Evolutionary conservation across 2,797 vertebrate species (phyloP).

Genomic region (Oreortyx pictus): DNA sequence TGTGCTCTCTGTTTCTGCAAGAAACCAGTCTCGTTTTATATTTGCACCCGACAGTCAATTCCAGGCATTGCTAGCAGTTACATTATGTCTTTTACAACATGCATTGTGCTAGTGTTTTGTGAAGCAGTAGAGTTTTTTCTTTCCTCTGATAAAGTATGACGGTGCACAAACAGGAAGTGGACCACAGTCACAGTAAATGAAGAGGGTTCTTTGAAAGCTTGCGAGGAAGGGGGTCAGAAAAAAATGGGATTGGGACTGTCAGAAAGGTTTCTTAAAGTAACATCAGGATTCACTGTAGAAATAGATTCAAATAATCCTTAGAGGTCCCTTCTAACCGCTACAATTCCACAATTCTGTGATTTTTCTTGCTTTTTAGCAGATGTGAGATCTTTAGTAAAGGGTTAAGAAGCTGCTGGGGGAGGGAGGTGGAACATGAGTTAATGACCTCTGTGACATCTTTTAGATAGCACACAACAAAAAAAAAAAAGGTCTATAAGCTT

Average conservation of each 20-base stretch:
- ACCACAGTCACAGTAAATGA: background rate
- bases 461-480: background rate
- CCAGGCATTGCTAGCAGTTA: background rate
- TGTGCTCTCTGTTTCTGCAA: background rate
- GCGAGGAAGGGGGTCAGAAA: rapidly evolving
- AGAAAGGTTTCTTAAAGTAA: background rate
- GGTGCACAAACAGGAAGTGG: background rate
- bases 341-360: too few species aligned
- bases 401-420: background rate
- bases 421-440: background rate
- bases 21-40: background rate
- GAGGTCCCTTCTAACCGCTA: too few species aligned
- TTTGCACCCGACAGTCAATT: background rate
- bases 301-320: background rate
- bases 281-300: rapidly evolving
- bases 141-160: background rate
- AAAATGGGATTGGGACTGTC: background rate
- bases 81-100: background rate
- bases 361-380: background rate
- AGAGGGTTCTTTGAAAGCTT: background rate
- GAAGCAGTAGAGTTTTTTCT: background rate
- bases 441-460: background rate
- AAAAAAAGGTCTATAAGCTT: background rate
- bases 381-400: too few species aligned
- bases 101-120: background rate